phyloP scores from a whole-genome alignment of 1,140 invertebrate genomes.

The Brachionus rubens region DNA sequence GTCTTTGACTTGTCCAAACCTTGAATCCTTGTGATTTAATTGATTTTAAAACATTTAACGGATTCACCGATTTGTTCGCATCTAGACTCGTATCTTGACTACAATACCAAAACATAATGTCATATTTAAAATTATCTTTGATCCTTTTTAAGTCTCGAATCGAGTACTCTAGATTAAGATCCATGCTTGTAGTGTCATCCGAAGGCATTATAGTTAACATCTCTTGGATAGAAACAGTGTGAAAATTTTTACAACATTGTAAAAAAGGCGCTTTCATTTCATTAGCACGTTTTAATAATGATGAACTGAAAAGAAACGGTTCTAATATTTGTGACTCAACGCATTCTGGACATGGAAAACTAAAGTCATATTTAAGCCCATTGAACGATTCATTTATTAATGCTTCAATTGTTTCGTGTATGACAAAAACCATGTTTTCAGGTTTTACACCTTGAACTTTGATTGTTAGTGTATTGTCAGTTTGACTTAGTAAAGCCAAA shows the following conservation, averaged over 20 bases:
- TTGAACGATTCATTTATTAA: slow-evolving; percentile 56
- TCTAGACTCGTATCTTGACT: slow-evolving; percentile 38
- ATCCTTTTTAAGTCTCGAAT: slow-evolving; percentile 53
- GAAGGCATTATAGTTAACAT: slow-evolving; percentile 56
- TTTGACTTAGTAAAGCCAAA: slow-evolving; percentile 52
- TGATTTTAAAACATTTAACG: slow-evolving; percentile 49
- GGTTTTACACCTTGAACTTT: slow-evolving; percentile 56
- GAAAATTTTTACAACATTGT: slow-evolving; percentile 58
- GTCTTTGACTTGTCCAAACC: background rate
- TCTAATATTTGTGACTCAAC: slow-evolving; percentile 46
- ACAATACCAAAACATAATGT: slow-evolving; percentile 53
- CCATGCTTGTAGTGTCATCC: slow-evolving; percentile 51
- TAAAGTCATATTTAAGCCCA: slow-evolving; percentile 56
- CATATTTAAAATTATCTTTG: slow-evolving; percentile 51
- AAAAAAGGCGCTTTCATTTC: slow-evolving; percentile 56
- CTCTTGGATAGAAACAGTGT: slow-evolving; percentile 56
- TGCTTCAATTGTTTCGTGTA: slow-evolving; percentile 57
- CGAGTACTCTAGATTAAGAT: slow-evolving; percentile 54
- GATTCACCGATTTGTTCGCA: slow-evolving; percentile 47
- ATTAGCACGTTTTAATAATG: slow-evolving; percentile 53
- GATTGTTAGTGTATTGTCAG: slow-evolving; percentile 50
- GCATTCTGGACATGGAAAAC: slow-evolving; percentile 57
- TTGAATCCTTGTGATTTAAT: slow-evolving; percentile 47
- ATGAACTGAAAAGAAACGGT: slow-evolving; percentile 50
- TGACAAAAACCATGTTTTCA: slow-evolving; percentile 56